Evolutionary conservation across 1,140 invertebrate genomes (phyloP).

Genomic region (Apocrypta bakeri): DNA sequence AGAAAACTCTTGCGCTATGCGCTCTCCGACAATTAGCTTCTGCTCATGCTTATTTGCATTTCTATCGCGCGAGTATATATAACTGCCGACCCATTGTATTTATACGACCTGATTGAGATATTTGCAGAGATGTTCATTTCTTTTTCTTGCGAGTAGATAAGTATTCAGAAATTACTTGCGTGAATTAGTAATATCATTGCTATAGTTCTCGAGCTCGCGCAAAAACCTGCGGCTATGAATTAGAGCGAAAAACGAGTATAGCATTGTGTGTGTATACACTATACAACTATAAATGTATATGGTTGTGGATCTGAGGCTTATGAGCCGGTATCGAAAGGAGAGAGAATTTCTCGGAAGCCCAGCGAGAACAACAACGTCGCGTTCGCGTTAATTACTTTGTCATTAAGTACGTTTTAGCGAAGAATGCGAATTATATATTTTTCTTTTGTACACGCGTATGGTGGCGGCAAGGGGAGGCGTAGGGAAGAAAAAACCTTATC

Average conservation of each 20-base stretch:
- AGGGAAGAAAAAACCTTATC: conserved; percentile 30
- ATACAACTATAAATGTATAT: too few relatives aligned
- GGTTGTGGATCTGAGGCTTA: too few relatives aligned
- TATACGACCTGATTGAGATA: conserved; percentile 1
- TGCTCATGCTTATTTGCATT: conserved; percentile 4
- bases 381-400: conserved; percentile 17
- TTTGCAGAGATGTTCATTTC: conserved; percentile 1
- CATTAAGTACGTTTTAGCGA: conserved; percentile 43
- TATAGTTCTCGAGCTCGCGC: background rate
- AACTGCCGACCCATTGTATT: background rate
- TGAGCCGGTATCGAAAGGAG: background rate
- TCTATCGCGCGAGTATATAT: background rate
- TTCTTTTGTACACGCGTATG: background rate
- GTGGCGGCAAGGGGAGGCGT: too few relatives aligned
- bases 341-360: background rate
- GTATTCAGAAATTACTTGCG: background rate
- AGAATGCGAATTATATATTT: conserved; percentile 48
- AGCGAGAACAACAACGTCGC: background rate
- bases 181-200: too few relatives aligned
- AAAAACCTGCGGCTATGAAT: background rate
- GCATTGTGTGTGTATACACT: too few relatives aligned
- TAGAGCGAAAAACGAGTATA: background rate
- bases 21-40: background rate
- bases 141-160: background rate
- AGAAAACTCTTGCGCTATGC: background rate